These are phyloP conservation scores for Aldrovandia affinis DNA, from an alignment of 2,797 vertebrate genomes.

Conservation along the genomic window DNA sequence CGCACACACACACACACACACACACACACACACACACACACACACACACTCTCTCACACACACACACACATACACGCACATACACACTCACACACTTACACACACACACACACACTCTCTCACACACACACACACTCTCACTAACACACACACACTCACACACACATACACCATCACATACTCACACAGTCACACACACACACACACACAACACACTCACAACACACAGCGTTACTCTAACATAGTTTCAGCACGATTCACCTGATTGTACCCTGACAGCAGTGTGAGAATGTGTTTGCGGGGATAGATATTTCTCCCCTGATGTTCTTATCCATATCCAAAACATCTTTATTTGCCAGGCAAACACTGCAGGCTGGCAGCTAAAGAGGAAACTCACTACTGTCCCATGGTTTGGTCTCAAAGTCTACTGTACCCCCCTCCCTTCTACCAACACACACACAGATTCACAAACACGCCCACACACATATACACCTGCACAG, in stretches of 20 bases:
- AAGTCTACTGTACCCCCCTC: conserved; percentile 1
- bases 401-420: neutral
- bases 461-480: neutral
- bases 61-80: no score
- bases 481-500: neutral
- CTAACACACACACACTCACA: no score
- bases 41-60: no score
- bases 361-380: neutral
- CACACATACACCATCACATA: no score
- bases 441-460: neutral
- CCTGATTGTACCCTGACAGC: neutral
- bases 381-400: neutral
- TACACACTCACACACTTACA: no score
- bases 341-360: conserved; percentile 11
- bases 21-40: no score
- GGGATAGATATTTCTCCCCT: no score
- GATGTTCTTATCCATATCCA: neutral
- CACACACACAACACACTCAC: no score
- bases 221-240: neutral
- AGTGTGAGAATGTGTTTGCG: neutral
- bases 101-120: no score
- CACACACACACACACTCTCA: no score
- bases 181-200: no score
- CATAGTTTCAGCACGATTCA: neutral
- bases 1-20: no score